Evolutionary conservation across 2,888 invertebrate species (phyloP).

Genomic region (Cheiracanthium punctorium): DNA sequence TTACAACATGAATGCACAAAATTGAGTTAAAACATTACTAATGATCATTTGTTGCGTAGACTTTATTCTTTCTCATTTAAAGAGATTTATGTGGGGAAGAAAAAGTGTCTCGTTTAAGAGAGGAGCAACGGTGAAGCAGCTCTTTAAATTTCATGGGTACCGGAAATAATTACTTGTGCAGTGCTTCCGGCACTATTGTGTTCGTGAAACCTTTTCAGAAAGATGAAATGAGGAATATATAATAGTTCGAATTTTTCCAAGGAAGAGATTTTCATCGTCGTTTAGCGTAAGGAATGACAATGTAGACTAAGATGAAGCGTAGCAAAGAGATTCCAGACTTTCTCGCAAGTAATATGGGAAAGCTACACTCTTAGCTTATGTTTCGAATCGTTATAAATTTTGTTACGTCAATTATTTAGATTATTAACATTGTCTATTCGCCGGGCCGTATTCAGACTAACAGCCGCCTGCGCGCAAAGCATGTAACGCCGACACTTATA

Average conservation of each 20-base stretch:
- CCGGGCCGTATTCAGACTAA: too few relatives aligned
- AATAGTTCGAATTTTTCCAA: neutral
- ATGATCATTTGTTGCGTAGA: neutral
- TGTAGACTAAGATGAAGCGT: too few relatives aligned
- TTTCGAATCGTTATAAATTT: too few relatives aligned
- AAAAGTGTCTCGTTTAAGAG: neutral
- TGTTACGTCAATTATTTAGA: too few relatives aligned
- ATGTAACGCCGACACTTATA: too few relatives aligned
- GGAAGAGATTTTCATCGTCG: neutral
- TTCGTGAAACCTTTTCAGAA: neutral
- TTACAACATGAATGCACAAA: neutral
- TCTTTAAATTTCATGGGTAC: neutral
- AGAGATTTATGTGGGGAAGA: neutral
- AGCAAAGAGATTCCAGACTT: too few relatives aligned
- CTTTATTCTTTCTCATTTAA: neutral
- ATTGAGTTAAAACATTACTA: neutral
- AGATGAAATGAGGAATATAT: conserved; percentile 12
- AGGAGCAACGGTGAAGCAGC: neutral
- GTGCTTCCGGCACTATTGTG: conserved; percentile 6
- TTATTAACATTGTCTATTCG: too few relatives aligned
- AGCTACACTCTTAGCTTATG: too few relatives aligned
- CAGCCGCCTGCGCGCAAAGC: too few relatives aligned
- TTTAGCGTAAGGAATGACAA: too few relatives aligned
- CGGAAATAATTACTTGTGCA: conserved; percentile 2
- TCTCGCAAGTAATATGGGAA: too few relatives aligned